Base-by-base conservation (phyloP, 2,888 invertebrate species). In the Zygaena filipendulae region DNA sequence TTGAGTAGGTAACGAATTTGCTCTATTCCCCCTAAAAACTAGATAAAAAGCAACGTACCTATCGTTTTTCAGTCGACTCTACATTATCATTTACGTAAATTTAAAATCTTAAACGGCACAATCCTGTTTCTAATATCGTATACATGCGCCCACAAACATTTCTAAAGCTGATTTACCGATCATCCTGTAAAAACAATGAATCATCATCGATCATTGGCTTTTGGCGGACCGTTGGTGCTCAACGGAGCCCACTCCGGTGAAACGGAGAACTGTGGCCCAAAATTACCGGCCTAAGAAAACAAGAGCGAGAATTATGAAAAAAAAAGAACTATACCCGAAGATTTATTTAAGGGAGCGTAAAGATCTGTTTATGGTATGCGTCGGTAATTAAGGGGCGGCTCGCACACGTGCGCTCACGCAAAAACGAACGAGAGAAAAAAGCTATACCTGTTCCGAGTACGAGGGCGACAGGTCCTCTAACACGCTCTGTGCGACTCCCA, bases 281-380 rank as follows among this genome's bases (percentile, higher is more conserved):
- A 70, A 67, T 71, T 70, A 71, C 56, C 52, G 56, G 40, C 68
- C 69, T 69, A 74, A 74, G 64, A 75, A 72, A 75, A 75, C 64
- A 71, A 60, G n/a, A n/a, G n/a, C n/a, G n/a, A n/a, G n/a, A n/a
- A n/a, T n/a, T n/a, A n/a, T n/a, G n/a, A n/a, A n/a, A 51, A 60
- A 62, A 69, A 61, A 26, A 31, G 57, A 61, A 52, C 42, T 37
- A 42, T 43, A 45, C 46, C 41, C 59, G 61, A 72, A 75, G 79
- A 79, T 79, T 77, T 79, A 79, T 77, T 77, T 77, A 77, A 79
- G 67, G 77, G 68, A 75, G 75, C 79, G 77, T 77, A 77, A 79
- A 79, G 75, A 77, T 79, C 74, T 79, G 79, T 79, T 79, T 79
- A 79, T 79, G 79, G 79, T 79, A 79, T 79, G 79, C 74, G 77